phyloP scores from a whole-genome alignment of 2,888 invertebrate genomes.

The Melieria crassipennis region DNA sequence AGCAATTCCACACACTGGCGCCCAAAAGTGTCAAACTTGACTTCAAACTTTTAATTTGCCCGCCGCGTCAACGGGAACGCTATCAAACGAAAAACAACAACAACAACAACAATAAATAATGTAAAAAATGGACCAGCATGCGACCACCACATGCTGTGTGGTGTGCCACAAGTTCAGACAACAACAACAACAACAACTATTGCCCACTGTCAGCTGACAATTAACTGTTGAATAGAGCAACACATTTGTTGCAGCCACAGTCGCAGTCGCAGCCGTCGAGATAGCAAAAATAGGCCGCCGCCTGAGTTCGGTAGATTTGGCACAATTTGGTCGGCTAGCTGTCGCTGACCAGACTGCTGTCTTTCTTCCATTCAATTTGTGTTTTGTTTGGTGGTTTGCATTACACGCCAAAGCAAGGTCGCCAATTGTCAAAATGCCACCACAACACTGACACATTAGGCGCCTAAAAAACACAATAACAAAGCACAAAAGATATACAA shows the following conservation, averaged over 20 bases:
- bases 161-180: background rate
- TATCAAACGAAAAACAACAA: background rate
- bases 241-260: too few species aligned
- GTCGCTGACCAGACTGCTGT: too few species aligned
- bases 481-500: too few species aligned
- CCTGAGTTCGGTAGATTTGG: too few species aligned
- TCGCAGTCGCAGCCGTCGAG: too few species aligned
- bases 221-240: too few species aligned
- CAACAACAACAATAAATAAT: background rate
- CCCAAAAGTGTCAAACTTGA: background rate
- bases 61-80: background rate
- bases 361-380: too few species aligned
- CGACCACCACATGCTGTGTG: background rate
- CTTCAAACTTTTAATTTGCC: background rate
- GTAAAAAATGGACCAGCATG: background rate
- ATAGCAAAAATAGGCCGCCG: too few species aligned
- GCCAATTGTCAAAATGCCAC: background rate
- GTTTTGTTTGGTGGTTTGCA: background rate
- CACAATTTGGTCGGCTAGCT: too few species aligned
- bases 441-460: background rate
- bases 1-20: background rate
- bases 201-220: too few species aligned
- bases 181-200: background rate
- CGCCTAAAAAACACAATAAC: background rate
- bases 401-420: slow-evolving; percentile 2